A percentile compares a stretch with the other conserved stretches of the same genome.
phyloP scores from a whole-genome alignment of 2,888 invertebrate genomes.

The Apoda limacodes region DNA sequence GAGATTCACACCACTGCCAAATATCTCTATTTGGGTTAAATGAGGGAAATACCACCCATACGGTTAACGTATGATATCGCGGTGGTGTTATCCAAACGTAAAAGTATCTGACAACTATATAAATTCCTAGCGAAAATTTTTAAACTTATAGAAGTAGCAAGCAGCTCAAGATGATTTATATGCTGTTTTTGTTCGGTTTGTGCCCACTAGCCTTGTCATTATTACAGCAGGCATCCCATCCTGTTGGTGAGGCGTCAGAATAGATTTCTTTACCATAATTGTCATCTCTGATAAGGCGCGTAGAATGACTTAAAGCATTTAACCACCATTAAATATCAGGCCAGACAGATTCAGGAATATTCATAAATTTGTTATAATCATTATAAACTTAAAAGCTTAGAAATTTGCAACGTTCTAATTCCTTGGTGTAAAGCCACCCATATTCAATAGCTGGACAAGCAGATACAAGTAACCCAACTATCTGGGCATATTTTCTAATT shows the following conservation, averaged over 20 bases:
- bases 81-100: conserved; percentile 14
- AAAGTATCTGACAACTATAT: conserved; percentile 6
- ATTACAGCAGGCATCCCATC: conserved; percentile 14
- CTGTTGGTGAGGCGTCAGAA: conserved; percentile 16
- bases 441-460: conserved; percentile 7
- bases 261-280: conserved; percentile 9
- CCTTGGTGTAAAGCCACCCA: conserved; percentile 10
- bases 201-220: no score
- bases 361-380: conserved; percentile 1
- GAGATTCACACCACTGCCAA: conserved; percentile 15
- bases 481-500: conserved; percentile 13
- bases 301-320: background rate
- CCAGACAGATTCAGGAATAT: no score
- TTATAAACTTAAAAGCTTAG: conserved; percentile 1
- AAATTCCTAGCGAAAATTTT: conserved; percentile 15
- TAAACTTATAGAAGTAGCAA: conserved; percentile 12
- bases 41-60: conserved; percentile 15
- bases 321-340: no score
- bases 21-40: conserved; percentile 7
- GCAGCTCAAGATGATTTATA: conserved; percentile 12
- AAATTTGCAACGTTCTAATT: conserved; percentile 8
- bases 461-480: conserved; percentile 4
- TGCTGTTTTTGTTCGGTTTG: no score
- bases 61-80: conserved; percentile 15
- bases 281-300: conserved; percentile 4